Conservation (phyloP, 2,888 invertebrate genomes). For the Heteromyza rotundicornis region DNA sequence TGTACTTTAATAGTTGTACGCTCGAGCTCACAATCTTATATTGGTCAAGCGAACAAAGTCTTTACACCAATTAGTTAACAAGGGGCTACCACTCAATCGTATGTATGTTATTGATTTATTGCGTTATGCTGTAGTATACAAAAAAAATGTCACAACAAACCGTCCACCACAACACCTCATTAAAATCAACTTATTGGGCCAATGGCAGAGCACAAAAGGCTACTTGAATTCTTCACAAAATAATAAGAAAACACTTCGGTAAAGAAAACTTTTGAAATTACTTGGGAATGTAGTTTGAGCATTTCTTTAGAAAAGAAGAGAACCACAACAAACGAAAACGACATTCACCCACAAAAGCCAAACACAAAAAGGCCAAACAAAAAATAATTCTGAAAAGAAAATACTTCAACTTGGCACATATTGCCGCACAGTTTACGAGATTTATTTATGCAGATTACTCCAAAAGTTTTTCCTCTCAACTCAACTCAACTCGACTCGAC, state of each 20-base stretch:
- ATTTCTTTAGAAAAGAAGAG: slow-evolving; percentile 7
- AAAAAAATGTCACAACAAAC: no score
- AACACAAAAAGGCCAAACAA: not conserved
- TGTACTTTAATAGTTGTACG: no score
- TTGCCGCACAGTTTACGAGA: not conserved
- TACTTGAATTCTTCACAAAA: slow-evolving; percentile 4
- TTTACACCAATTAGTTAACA: no score
- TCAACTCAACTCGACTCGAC: no score
- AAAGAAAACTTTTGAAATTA: not conserved
- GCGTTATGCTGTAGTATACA: no score
- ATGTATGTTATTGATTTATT: no score
- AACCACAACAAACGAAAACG: slow-evolving; percentile 24
- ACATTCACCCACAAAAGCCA: slow-evolving; percentile 47
- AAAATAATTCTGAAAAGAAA: not conserved
- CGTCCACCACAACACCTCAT: slow-evolving; percentile 40
- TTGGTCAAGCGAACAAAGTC: no score
- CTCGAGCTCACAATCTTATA: no score
- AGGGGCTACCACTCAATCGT: no score
- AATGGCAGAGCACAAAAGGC: no score
- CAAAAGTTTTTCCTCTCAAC: no score
- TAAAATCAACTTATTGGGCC: slow-evolving; percentile 46
- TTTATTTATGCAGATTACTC: slow-evolving; percentile 51
- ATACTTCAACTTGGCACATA: not conserved
- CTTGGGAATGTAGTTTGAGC: not conserved
- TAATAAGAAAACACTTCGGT: not conserved